A percentile compares a stretch with the other conserved stretches of the same genome.
Evolutionary conservation across 2,888 invertebrate species (phyloP).

Genomic region (Lithophane leautieri): DNA sequence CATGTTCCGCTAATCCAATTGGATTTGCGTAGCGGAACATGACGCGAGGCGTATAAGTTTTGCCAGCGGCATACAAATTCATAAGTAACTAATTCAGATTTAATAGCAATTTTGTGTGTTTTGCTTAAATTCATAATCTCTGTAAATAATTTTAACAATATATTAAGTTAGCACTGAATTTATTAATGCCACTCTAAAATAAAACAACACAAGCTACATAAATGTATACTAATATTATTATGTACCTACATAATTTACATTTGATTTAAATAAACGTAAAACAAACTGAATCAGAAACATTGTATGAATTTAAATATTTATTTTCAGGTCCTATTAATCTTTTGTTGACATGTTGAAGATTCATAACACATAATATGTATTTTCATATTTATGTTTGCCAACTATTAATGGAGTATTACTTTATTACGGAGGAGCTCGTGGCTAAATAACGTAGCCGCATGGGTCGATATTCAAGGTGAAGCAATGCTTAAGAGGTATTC

Average conservation of each 20-base stretch:
- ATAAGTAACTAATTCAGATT: not conserved
- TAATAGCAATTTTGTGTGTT: not conserved
- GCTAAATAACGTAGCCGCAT: too few species aligned
- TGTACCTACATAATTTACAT: slow-evolving; percentile 10
- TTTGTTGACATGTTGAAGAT: slow-evolving; percentile 29
- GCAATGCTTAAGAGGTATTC: too few species aligned
- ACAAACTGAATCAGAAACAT: slow-evolving; percentile 25
- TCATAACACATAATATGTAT: slow-evolving; percentile 5
- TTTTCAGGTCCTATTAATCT: slow-evolving; percentile 39
- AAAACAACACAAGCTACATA: slow-evolving; percentile 8
- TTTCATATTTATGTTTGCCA: slow-evolving; percentile 17
- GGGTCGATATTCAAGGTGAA: not conserved
- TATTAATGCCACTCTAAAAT: not conserved
- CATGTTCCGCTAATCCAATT: too few species aligned
- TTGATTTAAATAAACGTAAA: slow-evolving; percentile 33
- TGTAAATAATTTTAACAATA: too few species aligned
- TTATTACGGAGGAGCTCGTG: too few species aligned
- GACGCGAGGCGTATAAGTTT: too few species aligned
- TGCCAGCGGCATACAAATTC: not conserved
- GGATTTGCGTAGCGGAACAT: too few species aligned
- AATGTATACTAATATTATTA: not conserved
- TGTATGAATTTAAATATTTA: not conserved
- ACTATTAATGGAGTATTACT: slow-evolving; percentile 4
- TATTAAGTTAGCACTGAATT: slow-evolving; percentile 10
- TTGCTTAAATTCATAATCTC: not conserved